Evolutionary conservation across 92 coral and sea anemone species (phyloP), one percentile per base, ranked within the genome.

Genomic region (Blastomussa wellsi): DNA sequence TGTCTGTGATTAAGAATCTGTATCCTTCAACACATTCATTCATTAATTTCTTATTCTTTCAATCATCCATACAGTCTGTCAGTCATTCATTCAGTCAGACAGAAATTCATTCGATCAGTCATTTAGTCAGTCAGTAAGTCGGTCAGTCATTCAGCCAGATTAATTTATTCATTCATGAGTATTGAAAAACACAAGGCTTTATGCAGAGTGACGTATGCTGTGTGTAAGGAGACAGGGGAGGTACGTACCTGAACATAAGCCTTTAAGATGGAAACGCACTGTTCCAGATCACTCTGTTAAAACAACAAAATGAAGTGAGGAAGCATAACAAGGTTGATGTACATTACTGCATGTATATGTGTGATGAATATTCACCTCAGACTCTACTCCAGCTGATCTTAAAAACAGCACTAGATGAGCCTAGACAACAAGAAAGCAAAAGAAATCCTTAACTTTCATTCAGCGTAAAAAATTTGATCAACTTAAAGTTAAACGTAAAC

Each of bases 351-450:
- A 72, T 53, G 22, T n/a, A n/a, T n/a, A n/a, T n/a, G n/a, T n/a
- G n/a, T 62, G 68, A 7, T 4, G 0, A 2, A n/a, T 29, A 26
- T 35, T 12, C 32, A 97, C 99, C 92, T 97, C 90, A 48, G 97
- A 74, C 57, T 96, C 98, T 53, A 94, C 76, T 9, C 98, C 99
- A 36, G 93, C 80, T 39, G 97, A 89, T 84, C 98, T 89, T 15
- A 96, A 80, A 59, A 96, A 96, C 89, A 96, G 70, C 67, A 91
- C 93, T 79, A 96, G 89, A 88, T 96, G 99, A 59, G 98, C 98
- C 98, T 94, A 79, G 7, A 66, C 29, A 37, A 66, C 7, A 52
- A 44, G 49, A 65, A 83, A 73, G 19, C 22, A 51, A 52, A 83
- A 73, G 10, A 31, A 28, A 83, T 29, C 26, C 44, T 49, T 26